Base-by-base conservation (phyloP, 1,140 invertebrate species). In the Zaprionus davidi region DNA sequence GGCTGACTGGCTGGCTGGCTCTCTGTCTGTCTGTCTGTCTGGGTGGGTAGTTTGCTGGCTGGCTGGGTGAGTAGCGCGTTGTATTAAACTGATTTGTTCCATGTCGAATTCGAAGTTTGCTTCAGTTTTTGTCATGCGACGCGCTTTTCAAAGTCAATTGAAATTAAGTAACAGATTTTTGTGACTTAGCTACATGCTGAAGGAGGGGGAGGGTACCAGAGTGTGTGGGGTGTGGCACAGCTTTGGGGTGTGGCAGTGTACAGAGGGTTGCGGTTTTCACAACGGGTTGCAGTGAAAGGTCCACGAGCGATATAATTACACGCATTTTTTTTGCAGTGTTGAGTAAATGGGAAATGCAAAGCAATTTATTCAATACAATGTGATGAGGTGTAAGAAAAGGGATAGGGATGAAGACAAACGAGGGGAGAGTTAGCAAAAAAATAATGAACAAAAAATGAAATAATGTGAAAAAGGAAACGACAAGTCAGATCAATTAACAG, bases 101-200 rank as follows among this genome's bases (percentile, higher is more conserved):
- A 80, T 75, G 81, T 69, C 66, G 56, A 88, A 87, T 72, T 81
- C 66, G 64, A 76, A 69, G 72, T 80, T 68, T 68, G 76, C 65
- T 11, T 34, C 79, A 81, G 57, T 20, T 11, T 51, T 66, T 64
- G 65, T 31, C 73, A 66, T 71, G 68, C 72, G 77, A 79, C 77
- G 77, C 79, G 83, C 80, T 72, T 72, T 71, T 88, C 84, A 90
- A 88, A 88, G 85, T 88, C 84, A 88, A 88, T 88, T 88, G 85
- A 88, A 88, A 88, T 88, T 90, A 90, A 81, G 81, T 90, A 88
- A 88, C 84, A 88, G 84, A 88, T 90, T 90, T 90, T 90, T 62
- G 51, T 74, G 74, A 79, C 75, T 77, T 70, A 58, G 46, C 55
- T 38, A 41, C 24, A 44, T 34, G 36, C 49, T 26, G 15, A 3